Evolutionary conservation across 2,113 vertebrate genomes (phyloP), one percentile per base, ranked within the genome.

Genomic region (Galeopterus variegatus): DNA sequence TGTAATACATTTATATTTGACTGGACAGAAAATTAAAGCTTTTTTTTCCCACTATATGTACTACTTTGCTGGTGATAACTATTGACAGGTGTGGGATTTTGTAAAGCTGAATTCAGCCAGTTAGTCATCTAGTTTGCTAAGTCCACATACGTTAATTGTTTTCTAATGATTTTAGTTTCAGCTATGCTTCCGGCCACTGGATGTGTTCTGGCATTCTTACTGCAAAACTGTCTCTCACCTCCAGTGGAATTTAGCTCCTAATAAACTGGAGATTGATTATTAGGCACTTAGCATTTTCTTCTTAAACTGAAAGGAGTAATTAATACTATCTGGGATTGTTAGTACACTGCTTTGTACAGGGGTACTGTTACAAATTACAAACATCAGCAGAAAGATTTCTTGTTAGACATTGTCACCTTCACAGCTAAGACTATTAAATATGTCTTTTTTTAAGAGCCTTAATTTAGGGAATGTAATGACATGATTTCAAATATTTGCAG

Each of bases 1-100:
- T 98, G 97, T 98, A 98, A 99, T 99, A 99, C 98, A 97, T 97
- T 97, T 92, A 99, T 98, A 99, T 99, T 97, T 98, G 98, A 98
- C 98, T 95, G 97, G 98, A 99, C 97, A 98, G 97, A 98, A 98
- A 98, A 98, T 98, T 98, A 99, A 99, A 98, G 97, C 58, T 88
- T 87, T 79, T 97, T 95, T 72, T 77, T 73, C 56, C 50, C 65
- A 80, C 96, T 98, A 97, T 86, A 0, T 97, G 90, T 97, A 70
- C 88, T 97, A 97, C 90, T 98, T 92, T 89, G 52, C 97, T 97
- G 97, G 79, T 97, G 95, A 95, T 97, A 96, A 95, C 96, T 98
- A 94, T 85, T 97, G 98, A 98, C 98, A 99, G 98, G 97, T 98
- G 23, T 14, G 97, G 65, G 11, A 84, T 95, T 97, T 72, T 96